Evolutionary conservation across 2,888 invertebrate genomes (phyloP).

Genomic region (Thysanoteuthis rhombus): DNA sequence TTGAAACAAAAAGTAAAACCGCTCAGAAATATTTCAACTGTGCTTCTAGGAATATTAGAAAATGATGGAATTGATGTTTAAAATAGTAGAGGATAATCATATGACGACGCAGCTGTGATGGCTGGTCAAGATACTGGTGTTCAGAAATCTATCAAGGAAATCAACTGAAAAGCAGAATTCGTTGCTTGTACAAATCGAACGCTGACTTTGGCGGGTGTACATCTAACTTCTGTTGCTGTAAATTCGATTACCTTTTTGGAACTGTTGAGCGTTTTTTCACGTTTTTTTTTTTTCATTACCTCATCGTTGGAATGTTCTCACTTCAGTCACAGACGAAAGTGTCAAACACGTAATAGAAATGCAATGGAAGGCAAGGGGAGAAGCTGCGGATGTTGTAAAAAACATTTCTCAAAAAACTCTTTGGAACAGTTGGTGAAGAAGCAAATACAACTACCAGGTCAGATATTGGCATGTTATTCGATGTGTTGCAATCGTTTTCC

Average conservation of each 20-base stretch:
- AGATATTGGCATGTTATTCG: neutral
- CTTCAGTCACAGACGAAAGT: slow-evolving; percentile 20
- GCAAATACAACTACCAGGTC: slow-evolving; percentile 13
- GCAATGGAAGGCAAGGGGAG: neutral
- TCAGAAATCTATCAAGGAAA: too few species aligned
- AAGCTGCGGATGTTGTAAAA: slow-evolving; percentile 21
- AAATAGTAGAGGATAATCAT: too few species aligned
- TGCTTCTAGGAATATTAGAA: too few species aligned
- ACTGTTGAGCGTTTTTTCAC: neutral
- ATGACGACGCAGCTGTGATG: too few species aligned
- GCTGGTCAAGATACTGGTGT: too few species aligned
- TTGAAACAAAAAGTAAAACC: too few species aligned
- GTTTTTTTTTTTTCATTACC: slow-evolving; percentile 16
- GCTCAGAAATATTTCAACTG: too few species aligned
- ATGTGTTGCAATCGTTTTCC: slow-evolving; percentile 13
- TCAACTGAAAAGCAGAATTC: too few species aligned
- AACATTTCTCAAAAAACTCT: neutral
- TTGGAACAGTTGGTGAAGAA: neutral
- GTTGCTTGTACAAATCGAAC: too few species aligned
- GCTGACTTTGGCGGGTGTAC: neutral
- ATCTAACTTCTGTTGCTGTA: neutral
- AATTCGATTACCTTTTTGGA: slow-evolving; percentile 14
- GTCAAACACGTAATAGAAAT: slow-evolving; percentile 18
- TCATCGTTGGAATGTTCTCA: slow-evolving; percentile 12
- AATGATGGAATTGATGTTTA: too few species aligned